Evolutionary conservation across 2,888 invertebrate species (phyloP).

Genomic region (Spilosoma lubricipeda): DNA sequence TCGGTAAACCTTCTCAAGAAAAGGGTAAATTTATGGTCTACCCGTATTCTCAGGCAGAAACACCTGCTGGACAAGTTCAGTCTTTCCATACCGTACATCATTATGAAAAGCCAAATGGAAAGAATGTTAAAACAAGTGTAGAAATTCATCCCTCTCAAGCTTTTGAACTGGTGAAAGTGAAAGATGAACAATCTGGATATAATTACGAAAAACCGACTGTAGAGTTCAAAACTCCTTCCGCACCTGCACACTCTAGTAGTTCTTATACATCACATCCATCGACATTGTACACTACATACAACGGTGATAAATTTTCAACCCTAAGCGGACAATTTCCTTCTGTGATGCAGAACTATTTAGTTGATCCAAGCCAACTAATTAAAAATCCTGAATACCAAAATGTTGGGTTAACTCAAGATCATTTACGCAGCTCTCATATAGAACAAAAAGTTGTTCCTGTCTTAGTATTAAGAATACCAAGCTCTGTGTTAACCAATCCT

Average conservation of each 20-base stretch:
- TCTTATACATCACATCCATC: slow-evolving; percentile 59
- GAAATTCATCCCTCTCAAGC: slow-evolving; percentile 87
- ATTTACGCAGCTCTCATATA: slow-evolving; percentile 72
- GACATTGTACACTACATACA: slow-evolving; percentile 81
- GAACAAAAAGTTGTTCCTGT: slow-evolving; percentile 85
- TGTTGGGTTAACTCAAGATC: slow-evolving; percentile 80
- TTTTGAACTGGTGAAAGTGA: slow-evolving; percentile 77
- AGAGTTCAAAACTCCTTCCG: slow-evolving; percentile 59
- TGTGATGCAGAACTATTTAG: slow-evolving; percentile 82
- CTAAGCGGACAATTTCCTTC: slow-evolving; percentile 79
- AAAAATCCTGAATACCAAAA: slow-evolving; percentile 81
- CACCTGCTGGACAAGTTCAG: slow-evolving; percentile 68
- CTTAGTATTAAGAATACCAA: slow-evolving; percentile 85
- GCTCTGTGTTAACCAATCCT: slow-evolving; percentile 84
- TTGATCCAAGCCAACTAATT: slow-evolving; percentile 77
- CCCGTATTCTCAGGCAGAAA: slow-evolving; percentile 90
- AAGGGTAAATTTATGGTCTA: slow-evolving; percentile 88
- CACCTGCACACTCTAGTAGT: slow-evolving; percentile 42
- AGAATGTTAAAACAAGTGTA: slow-evolving; percentile 71
- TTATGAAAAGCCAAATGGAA: slow-evolving; percentile 51
- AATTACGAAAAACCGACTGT: slow-evolving; percentile 69
- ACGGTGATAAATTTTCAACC: slow-evolving; percentile 78
- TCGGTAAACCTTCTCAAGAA: slow-evolving; percentile 78
- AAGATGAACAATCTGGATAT: slow-evolving; percentile 70
- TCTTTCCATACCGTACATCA: slow-evolving; percentile 43